A percentile compares a stretch with the other conserved stretches of the same genome.
Evolutionary conservation across 2,888 invertebrate genomes (phyloP).

Genomic region (Megastigmus dorsalis): DNA sequence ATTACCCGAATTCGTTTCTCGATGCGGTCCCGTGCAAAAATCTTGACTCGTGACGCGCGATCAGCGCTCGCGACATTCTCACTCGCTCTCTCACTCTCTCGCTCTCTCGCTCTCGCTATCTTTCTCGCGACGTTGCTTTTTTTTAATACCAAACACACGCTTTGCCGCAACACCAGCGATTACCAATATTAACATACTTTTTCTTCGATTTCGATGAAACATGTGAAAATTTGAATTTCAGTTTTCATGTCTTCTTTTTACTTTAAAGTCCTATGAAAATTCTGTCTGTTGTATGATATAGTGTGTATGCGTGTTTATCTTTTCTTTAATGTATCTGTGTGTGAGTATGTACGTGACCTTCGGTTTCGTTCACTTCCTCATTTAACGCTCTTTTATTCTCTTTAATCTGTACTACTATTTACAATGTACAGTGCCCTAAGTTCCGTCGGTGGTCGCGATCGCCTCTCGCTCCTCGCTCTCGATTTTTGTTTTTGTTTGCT

Average conservation of each 20-base stretch:
- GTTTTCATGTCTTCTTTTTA: slow-evolving; percentile 13
- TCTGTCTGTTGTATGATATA: slow-evolving; percentile 16
- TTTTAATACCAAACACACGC: slow-evolving; percentile 31
- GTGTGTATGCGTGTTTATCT: background rate
- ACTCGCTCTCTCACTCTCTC: slow-evolving; percentile 16
- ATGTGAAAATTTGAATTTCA: slow-evolving; percentile 42
- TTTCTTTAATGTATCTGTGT: background rate
- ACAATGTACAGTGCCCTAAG: slow-evolving; percentile 73
- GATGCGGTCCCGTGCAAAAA: slow-evolving; percentile 53
- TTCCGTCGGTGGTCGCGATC: slow-evolving; percentile 62
- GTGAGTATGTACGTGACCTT: slow-evolving; percentile 49
- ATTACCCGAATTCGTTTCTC: slow-evolving; percentile 41
- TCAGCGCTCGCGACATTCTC: slow-evolving; percentile 52
- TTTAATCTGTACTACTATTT: slow-evolving; percentile 68
- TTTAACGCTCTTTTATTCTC: slow-evolving; percentile 59
- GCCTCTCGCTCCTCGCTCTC: slow-evolving; percentile 54
- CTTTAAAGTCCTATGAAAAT: slow-evolving; percentile 35
- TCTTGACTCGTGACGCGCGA: slow-evolving; percentile 53
- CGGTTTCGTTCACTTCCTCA: slow-evolving; percentile 49
- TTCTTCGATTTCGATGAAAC: slow-evolving; percentile 54
- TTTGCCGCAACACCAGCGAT: slow-evolving; percentile 39
- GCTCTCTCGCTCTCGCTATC: background rate
- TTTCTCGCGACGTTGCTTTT: slow-evolving; percentile 7
- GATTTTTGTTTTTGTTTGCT: slow-evolving; percentile 39
- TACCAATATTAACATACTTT: slow-evolving; percentile 42